A percentile compares a stretch with the other conserved stretches of the same genome.
phyloP scores from a whole-genome alignment of 2,113 vertebrate species.

The Dinomys branickii region DNA sequence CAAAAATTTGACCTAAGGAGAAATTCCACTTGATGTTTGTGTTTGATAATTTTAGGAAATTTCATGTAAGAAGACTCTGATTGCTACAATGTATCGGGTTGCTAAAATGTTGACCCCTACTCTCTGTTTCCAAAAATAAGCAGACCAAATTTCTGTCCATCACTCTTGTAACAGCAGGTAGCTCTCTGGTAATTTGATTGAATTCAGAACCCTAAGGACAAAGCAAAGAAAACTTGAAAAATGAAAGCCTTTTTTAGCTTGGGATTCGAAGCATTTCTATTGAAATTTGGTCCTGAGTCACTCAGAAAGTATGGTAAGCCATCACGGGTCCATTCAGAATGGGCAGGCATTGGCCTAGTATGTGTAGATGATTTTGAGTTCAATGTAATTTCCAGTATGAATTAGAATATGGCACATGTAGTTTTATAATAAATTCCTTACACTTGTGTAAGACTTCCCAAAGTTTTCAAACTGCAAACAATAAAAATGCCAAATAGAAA shows the following conservation, averaged over 20 bases:
- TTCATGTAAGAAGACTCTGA: slow-evolving; percentile 37
- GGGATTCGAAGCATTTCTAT: slow-evolving; percentile 31
- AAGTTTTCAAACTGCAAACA: slow-evolving; percentile 54
- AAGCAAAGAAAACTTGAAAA: slow-evolving; percentile 9
- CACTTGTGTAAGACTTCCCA: background rate
- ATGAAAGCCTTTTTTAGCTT: slow-evolving; percentile 31
- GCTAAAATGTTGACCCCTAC: background rate
- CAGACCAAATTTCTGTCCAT: slow-evolving; percentile 43
- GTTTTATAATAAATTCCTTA: slow-evolving; percentile 1
- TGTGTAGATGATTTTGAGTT: slow-evolving; percentile 28
- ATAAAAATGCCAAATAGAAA: slow-evolving; percentile 44
- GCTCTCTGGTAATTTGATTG: slow-evolving; percentile 62
- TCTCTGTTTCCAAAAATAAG: slow-evolving; percentile 59
- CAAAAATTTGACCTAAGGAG: background rate
- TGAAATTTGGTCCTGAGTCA: background rate
- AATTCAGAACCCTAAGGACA: slow-evolving; percentile 45
- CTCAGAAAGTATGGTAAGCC: slow-evolving; percentile 2
- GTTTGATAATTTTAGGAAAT: slow-evolving; percentile 31
- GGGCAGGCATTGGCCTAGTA: background rate
- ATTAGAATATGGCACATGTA: slow-evolving; percentile 22
- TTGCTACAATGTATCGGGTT: slow-evolving; percentile 1
- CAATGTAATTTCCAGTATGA: slow-evolving; percentile 18
- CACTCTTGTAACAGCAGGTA: slow-evolving; percentile 39
- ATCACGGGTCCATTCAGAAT: slow-evolving; percentile 51
- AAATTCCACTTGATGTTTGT: background rate